phyloP scores from a whole-genome alignment of 2,113 vertebrate species.

The Muntiacus muntjak region DNA sequence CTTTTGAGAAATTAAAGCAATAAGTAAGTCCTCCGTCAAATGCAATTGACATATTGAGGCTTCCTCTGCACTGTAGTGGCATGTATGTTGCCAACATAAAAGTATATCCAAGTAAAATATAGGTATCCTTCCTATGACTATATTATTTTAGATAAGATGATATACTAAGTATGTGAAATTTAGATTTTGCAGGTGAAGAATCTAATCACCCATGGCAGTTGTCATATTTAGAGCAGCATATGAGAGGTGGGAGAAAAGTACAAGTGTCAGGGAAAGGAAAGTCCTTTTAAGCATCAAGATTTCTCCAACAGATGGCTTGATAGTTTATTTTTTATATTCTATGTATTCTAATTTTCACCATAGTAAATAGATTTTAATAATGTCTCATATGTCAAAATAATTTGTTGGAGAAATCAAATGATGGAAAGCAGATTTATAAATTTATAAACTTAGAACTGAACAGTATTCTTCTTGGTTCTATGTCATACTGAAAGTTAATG shows the following conservation, averaged over 20 bases:
- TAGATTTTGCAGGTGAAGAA: slow-evolving; percentile 46
- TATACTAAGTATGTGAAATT: slow-evolving; percentile 36
- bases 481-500: not conserved
- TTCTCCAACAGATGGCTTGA: slow-evolving; percentile 65
- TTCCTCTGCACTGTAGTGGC: not conserved
- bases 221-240: slow-evolving; percentile 48
- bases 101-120: slow-evolving; percentile 33
- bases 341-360: slow-evolving; percentile 12
- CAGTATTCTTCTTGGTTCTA: not conserved
- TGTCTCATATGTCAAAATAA: slow-evolving; percentile 40
- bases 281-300: slow-evolving; percentile 35
- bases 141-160: slow-evolving; percentile 35
- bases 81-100: not conserved
- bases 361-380: slow-evolving; percentile 51
- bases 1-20: slow-evolving; percentile 42
- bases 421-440: slow-evolving; percentile 23
- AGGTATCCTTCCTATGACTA: not conserved
- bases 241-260: slow-evolving; percentile 47
- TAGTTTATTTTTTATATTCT: slow-evolving; percentile 48
- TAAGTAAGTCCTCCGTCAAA: slow-evolving; percentile 3
- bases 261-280: slow-evolving; percentile 44
- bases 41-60: slow-evolving; percentile 5
- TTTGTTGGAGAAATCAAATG: not conserved
- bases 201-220: slow-evolving; percentile 55
- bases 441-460: not conserved